These are phyloP conservation scores for Eupithecia subumbrata DNA, from an alignment of 2,888 invertebrate genomes.

Conservation along the genomic window DNA sequence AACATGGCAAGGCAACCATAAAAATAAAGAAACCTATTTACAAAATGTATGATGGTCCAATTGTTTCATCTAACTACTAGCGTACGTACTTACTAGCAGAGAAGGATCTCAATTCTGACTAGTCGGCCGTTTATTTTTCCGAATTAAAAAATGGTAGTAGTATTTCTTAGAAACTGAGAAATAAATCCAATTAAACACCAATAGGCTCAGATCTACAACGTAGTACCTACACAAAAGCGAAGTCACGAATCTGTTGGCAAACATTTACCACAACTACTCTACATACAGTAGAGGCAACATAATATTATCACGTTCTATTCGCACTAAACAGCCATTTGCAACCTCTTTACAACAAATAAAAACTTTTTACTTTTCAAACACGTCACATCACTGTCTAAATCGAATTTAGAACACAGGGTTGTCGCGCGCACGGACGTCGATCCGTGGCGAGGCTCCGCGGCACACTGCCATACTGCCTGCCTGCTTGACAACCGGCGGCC, in stretches of 20 bases:
- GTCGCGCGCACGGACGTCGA: conserved; percentile 43
- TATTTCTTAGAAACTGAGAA: conserved; percentile 20
- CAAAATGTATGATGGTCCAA: not conserved
- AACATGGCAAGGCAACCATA: not conserved
- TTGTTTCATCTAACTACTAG: not conserved
- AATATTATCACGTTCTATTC: conserved; percentile 25
- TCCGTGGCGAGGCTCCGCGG: conserved; percentile 49
- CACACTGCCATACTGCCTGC: conserved; percentile 48
- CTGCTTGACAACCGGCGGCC: conserved; percentile 47
- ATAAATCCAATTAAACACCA: conserved; percentile 26
- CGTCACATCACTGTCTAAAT: conserved; percentile 49
- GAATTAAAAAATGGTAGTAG: not conserved
- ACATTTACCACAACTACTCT: conserved; percentile 33
- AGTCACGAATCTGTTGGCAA: conserved; percentile 39
- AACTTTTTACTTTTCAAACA: conserved; percentile 32
- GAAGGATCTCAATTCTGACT: not conserved
- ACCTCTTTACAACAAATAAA: conserved; percentile 32
- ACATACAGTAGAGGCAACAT: conserved; percentile 8
- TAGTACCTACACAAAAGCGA: conserved; percentile 30
- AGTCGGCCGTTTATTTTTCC: not conserved
- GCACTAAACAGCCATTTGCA: conserved; percentile 40
- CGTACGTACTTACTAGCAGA: not conserved
- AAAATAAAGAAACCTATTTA: not conserved
- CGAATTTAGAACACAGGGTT: conserved; percentile 44
- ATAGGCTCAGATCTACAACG: conserved; percentile 37